These are phyloP conservation scores for Philonicus albiceps DNA, from an alignment of 2,888 invertebrate species.

Conservation along the genomic window DNA sequence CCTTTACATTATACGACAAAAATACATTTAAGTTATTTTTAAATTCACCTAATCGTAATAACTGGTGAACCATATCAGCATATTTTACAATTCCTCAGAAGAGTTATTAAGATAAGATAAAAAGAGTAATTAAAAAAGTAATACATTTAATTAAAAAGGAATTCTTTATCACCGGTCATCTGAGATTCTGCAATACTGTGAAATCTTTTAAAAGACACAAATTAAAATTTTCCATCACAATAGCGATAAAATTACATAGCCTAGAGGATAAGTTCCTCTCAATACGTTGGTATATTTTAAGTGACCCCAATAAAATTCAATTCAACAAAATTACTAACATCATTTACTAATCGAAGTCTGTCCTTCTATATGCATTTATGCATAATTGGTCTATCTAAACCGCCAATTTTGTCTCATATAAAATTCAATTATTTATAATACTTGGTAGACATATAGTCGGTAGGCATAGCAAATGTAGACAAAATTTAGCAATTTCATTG, in stretches of 20 bases:
- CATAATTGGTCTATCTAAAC: background rate
- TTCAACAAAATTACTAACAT: background rate
- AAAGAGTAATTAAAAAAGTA: background rate
- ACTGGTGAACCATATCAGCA: no score
- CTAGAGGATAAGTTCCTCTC: no score
- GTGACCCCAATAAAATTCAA: background rate
- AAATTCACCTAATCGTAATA: no score
- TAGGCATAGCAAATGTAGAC: background rate
- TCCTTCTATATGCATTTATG: background rate
- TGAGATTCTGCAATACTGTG: background rate
- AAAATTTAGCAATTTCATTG: background rate
- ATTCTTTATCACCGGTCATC: background rate
- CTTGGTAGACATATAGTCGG: background rate
- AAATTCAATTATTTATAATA: background rate
- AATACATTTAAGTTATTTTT: no score
- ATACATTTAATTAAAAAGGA: background rate
- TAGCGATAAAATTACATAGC: no score
- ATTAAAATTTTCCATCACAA: background rate
- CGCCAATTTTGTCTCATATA: background rate
- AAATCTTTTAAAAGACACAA: background rate
- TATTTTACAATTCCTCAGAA: no score
- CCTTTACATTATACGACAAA: no score
- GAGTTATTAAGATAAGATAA: no score
- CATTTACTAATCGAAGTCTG: background rate
- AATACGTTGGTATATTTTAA: background rate